Evolutionary conservation across 2,113 vertebrate genomes (phyloP).

Genomic region (Hucho hucho): DNA sequence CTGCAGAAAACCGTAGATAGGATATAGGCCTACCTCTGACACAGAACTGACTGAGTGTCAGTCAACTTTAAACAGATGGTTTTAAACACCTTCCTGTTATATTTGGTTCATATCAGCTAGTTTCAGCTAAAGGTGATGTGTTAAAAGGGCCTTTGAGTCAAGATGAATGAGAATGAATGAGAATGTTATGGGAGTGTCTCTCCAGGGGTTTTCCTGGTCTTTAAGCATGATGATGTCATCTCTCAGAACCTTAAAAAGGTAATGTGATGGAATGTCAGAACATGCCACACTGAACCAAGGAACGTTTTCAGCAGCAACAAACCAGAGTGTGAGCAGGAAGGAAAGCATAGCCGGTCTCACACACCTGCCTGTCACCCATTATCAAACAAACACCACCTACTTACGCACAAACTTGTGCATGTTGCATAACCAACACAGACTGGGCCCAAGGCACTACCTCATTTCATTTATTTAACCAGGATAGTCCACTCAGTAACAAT

Average conservation of each 20-base stretch:
- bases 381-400: not conserved
- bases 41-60: not conserved
- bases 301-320: slow-evolving; percentile 13
- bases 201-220: not conserved
- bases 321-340: not conserved
- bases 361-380: not conserved
- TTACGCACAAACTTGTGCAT: not conserved
- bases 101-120: not conserved
- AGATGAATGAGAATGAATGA: slow-evolving; percentile 12
- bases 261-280: slow-evolving; percentile 36
- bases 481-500: too few relatives aligned
- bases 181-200: slow-evolving; percentile 10
- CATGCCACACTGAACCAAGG: slow-evolving; percentile 12
- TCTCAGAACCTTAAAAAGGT: slow-evolving; percentile 31
- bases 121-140: not conserved
- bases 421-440: not conserved
- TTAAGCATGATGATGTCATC: slow-evolving; percentile 31
- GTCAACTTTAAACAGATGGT: not conserved
- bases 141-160: slow-evolving; percentile 21
- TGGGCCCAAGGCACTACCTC: not conserved
- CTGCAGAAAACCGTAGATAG: too few relatives aligned
- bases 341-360: not conserved
- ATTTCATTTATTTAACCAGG: not conserved
- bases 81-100: not conserved
- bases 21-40: too few relatives aligned